These are phyloP conservation scores for Neoascia interrupta DNA, from an alignment of 2,888 invertebrate species.

Conservation along the genomic window DNA sequence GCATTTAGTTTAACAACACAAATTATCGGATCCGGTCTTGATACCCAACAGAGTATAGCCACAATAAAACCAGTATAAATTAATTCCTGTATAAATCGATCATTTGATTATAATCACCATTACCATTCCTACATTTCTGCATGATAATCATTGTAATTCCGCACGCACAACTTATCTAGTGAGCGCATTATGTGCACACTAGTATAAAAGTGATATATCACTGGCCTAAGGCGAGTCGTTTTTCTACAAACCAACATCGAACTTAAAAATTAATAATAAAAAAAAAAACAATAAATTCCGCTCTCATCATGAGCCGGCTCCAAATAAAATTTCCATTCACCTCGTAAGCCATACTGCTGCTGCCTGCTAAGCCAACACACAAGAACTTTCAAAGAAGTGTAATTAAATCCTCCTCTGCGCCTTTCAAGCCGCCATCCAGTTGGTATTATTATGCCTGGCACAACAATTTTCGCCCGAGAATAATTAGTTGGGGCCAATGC, in stretches of 20 bases:
- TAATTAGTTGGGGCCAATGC: slow-evolving; percentile 62
- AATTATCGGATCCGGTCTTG: too few species aligned
- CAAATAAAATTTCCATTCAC: slow-evolving; percentile 64
- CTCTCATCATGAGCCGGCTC: slow-evolving; percentile 53
- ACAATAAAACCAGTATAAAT: not conserved
- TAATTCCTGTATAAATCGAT: not conserved
- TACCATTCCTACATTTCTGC: too few species aligned
- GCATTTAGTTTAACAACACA: too few species aligned
- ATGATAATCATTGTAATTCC: slow-evolving; percentile 4
- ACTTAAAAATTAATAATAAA: too few species aligned
- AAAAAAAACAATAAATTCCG: slow-evolving; percentile 59
- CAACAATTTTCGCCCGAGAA: slow-evolving; percentile 63
- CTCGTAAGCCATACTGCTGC: slow-evolving; percentile 20
- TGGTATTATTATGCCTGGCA: too few species aligned
- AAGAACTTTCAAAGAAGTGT: slow-evolving; percentile 58
- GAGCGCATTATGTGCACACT: not conserved
- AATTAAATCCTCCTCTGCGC: slow-evolving; percentile 62
- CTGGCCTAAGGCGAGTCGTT: slow-evolving; percentile 21
- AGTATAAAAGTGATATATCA: not conserved
- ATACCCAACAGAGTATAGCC: too few species aligned
- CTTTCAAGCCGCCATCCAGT: slow-evolving; percentile 12
- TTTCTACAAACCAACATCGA: slow-evolving; percentile 25
- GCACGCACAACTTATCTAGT: slow-evolving; percentile 33
- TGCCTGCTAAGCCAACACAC: too few species aligned
- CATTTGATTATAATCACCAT: slow-evolving; percentile 9